Evolutionary conservation across 2,797 vertebrate species (phyloP), one percentile per base, ranked within the genome.

Genomic region (Artibeus jamaicensis): DNA sequence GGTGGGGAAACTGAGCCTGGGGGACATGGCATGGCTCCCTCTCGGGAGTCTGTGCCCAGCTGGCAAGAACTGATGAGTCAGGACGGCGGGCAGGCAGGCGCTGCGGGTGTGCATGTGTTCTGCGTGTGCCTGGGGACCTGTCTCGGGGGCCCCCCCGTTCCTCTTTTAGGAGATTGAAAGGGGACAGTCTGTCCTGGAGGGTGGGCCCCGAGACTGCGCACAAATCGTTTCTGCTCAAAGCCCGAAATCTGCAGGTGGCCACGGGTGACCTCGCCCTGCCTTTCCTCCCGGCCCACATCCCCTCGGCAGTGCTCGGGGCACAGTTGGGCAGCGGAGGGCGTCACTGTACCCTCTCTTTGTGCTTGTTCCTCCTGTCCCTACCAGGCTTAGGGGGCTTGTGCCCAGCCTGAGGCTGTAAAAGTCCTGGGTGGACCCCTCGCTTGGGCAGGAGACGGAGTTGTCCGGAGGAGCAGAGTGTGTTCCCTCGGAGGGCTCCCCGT

Each of bases 261-360:
- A 1, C 4, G 5, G 19, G 1, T 37, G 39, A 37, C 83, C 68
- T 70, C 53, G 4, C 50, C 42, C 42, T n/a, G 32, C 44, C 21
- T 55, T 15, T 70, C 24, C 21, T 62, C 37, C 12, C 3, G 2
- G 29, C 50, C 55, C 1, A 0, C 19, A 22, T 21, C 65, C 32
- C 55, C n/a, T 78, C 77, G 29, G 65, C 22, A 16, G 46, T 24
- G 3, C 59, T 82, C 7, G 0, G 55, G 65, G n/a, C 79, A 9
- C 12, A 16, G 42, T 21, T 46, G 16, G 57, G 70, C 71, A 86
- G 24, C 19, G 15, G 39, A 59, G 73, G 8, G 5, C 26, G 18
- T 71, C 0, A 15, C 59, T 89, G n/a, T 32, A 12, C 76, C 50
- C 59, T 65, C 5, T n/a, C 21, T 1, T 26, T 62, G 11, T 7